Conservation (phyloP, 1,140 invertebrate species). For the Cydia splendana region DNA sequence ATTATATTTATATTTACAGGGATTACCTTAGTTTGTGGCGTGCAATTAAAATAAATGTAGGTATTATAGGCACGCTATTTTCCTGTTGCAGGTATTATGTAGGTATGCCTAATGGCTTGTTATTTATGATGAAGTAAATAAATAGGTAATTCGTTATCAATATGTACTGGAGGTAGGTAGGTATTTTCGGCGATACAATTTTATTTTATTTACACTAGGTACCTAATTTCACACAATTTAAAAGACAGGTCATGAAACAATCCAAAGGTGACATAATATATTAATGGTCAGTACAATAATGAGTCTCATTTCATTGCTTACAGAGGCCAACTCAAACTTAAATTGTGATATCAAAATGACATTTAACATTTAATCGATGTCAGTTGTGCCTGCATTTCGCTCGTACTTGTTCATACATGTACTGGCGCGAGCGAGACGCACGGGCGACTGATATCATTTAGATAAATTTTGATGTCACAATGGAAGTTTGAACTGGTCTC, state of each 20-base stretch:
- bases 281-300: background rate
- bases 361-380: no score
- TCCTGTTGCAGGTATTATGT: constrained; percentile 3
- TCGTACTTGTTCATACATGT: no score
- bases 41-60: background rate
- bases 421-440: no score
- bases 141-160: background rate
- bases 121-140: constrained; percentile 8
- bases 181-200: background rate
- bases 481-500: no score
- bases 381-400: no score
- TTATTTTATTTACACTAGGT: background rate
- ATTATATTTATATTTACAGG: constrained; percentile 6
- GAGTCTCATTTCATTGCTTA: background rate
- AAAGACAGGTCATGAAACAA: no score
- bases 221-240: no score
- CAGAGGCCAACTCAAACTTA: no score
- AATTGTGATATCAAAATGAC: no score
- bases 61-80: background rate
- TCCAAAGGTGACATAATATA: no score
- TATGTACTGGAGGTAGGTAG: background rate
- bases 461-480: no score
- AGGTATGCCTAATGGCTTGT: background rate
- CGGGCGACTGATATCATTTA: no score
- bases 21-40: constrained; percentile 4